Base-by-base conservation (phyloP, 2,888 invertebrate species). In the Steinernema scapterisci region DNA sequence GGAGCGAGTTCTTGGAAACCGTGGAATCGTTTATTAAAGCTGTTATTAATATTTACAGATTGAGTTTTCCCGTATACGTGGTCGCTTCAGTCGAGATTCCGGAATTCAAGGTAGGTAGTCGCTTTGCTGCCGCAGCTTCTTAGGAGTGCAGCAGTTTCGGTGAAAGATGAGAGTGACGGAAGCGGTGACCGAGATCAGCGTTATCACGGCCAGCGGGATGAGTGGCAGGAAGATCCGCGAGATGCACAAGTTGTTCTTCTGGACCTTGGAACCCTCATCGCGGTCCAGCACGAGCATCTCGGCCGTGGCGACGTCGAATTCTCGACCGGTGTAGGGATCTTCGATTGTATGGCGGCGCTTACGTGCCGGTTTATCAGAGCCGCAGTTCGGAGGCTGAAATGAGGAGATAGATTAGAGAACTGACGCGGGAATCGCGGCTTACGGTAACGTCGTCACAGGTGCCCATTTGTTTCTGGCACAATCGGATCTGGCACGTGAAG, bases 381-480 rank as follows among this genome's bases (percentile, higher is more conserved):
- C 82, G 51, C 84, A 84, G 73, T 77, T 82, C 38, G 84, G 84
- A 9, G 84, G 84, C 84, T 84, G 73, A 80, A 82, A 75, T 0
- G 6, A n/a, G 25, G 19, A 13, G 1, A n/a, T 19, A 19, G 13
- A 6, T 56, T 44, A 51, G 23, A 19, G n/a, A 19, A 19, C 52
- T 21, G n/a, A 1, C 27, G 27, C 9, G 31, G 48, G 46, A 38
- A 70, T 23, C 27, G 0, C 27, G 56, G 46, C 56, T 78, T 73
- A 86, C 86, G 75, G 87, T 86, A 16, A 87, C 81, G 19, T 83
- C 86, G 44, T 81, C 79, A 73, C 87, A 87, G 79, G 85, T 81
- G 71, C 84, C 85, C 85, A 86, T 84, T 45, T 84, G 83, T 52
- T 85, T 87, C 77, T 87, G 86, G 75, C 87, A 87, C 71, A 87